These are phyloP conservation scores for Carassius carassius DNA, from an alignment of 2,113 vertebrate species.

Conservation along the genomic window DNA sequence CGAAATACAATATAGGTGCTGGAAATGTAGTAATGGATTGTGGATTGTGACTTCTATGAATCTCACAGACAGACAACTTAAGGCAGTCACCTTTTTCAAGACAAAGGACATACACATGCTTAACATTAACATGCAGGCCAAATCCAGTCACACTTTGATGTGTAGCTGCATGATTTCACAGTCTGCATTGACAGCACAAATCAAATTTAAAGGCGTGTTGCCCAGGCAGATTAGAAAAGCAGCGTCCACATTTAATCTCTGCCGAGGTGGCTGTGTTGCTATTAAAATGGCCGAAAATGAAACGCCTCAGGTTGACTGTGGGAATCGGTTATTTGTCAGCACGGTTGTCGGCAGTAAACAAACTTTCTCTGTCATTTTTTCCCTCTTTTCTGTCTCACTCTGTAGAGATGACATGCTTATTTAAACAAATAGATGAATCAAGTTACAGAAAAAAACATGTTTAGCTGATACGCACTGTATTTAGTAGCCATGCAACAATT, in stretches of 20 bases:
- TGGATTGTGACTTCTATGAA: neutral
- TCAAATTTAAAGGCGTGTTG: constrained; percentile 74
- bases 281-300: constrained; percentile 58
- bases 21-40: neutral
- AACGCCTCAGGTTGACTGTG: constrained; percentile 49
- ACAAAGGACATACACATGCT: constrained; percentile 46
- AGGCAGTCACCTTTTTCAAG: constrained; percentile 13
- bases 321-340: constrained; percentile 44
- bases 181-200: constrained; percentile 72
- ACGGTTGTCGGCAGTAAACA: constrained; percentile 24
- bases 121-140: constrained; percentile 72
- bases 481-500: neutral
- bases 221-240: constrained; percentile 71
- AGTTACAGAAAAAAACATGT: neutral
- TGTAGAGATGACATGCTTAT: neutral
- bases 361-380: constrained; percentile 42
- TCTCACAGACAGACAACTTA: neutral
- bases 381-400: neutral
- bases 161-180: constrained; percentile 78
- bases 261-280: constrained; percentile 53
- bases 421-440: neutral
- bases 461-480: neutral
- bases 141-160: constrained; percentile 76
- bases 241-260: constrained; percentile 66
- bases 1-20: neutral